Evolutionary conservation across 2,888 invertebrate species (phyloP).

Genomic region (Incurvaria masculella): DNA sequence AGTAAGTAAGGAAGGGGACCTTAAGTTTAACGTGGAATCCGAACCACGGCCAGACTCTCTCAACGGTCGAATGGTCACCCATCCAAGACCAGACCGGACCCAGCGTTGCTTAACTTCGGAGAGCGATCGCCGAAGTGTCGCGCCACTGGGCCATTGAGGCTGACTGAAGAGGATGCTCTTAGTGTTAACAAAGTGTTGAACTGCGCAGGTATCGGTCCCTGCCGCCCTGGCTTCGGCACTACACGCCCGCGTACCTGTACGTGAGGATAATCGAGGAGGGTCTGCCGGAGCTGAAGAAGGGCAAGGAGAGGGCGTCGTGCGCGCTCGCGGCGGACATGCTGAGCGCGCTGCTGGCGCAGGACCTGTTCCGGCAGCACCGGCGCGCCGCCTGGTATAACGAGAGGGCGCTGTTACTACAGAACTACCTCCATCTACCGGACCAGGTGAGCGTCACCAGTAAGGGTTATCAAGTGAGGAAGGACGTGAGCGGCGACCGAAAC

Average conservation of each 20-base stretch:
- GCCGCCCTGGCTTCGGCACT: slow-evolving; percentile 56
- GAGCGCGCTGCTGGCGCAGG: slow-evolving; percentile 46
- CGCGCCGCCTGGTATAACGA: slow-evolving; percentile 58
- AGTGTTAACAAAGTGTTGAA: slow-evolving; percentile 8
- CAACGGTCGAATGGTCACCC: too few relatives aligned
- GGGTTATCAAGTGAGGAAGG: too few relatives aligned
- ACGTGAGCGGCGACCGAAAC: too few relatives aligned
- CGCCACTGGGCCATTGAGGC: too few relatives aligned
- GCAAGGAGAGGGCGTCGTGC: slow-evolving; percentile 17
- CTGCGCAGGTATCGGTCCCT: slow-evolving; percentile 28
- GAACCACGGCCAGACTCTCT: too few relatives aligned
- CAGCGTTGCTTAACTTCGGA: too few relatives aligned
- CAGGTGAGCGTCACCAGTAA: too few relatives aligned
- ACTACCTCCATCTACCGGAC: slow-evolving; percentile 23
- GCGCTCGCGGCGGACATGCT: slow-evolving; percentile 50
- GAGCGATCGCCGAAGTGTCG: too few relatives aligned
- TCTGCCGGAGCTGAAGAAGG: slow-evolving; percentile 36
- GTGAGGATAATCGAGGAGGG: slow-evolving; percentile 37
- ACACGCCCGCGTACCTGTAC: slow-evolving; percentile 50
- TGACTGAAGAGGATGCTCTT: slow-evolving; percentile 8
- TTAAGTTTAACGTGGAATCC: too few relatives aligned
- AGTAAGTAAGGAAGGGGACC: too few relatives aligned
- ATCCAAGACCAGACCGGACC: too few relatives aligned
- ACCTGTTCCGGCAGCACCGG: slow-evolving; percentile 39
- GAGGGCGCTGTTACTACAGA: slow-evolving; percentile 59